Evolutionary conservation across 2,113 vertebrate species (phyloP).

Genomic region (Lampris incognitus): DNA sequence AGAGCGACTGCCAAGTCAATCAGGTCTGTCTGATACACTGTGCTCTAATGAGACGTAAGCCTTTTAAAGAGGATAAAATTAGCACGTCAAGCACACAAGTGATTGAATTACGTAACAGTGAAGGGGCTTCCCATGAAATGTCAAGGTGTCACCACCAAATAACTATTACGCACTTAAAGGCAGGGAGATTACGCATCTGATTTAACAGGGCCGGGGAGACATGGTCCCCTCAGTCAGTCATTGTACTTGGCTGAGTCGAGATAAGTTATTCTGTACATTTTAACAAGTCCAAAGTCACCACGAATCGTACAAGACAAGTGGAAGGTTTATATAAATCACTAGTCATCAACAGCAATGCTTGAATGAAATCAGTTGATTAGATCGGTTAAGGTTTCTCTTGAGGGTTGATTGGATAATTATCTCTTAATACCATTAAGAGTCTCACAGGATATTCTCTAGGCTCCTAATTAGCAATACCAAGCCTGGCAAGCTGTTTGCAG

Average conservation of each 20-base stretch:
- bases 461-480: background rate
- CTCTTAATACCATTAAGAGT: background rate
- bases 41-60: constrained; percentile 78
- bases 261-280: too few relatives aligned
- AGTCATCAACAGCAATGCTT: too few relatives aligned
- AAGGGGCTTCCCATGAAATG: constrained; percentile 70
- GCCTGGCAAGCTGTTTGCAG: background rate
- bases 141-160: constrained; percentile 72
- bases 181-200: constrained; percentile 43
- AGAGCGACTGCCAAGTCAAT: constrained; percentile 63
- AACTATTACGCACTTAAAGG: constrained; percentile 10
- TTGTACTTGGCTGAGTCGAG: too few relatives aligned
- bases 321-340: too few relatives aligned
- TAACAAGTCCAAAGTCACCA: background rate
- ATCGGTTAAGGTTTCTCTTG: background rate
- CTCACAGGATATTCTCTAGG: background rate
- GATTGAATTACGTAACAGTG: constrained; percentile 77
- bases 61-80: constrained; percentile 78
- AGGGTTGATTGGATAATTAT: background rate
- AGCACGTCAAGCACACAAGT: constrained; percentile 70
- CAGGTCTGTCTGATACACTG: constrained; percentile 70
- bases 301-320: background rate
- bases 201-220: background rate
- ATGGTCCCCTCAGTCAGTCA: too few relatives aligned
- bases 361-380: background rate